phyloP scores from a whole-genome alignment of 2,888 invertebrate genomes.

The Glomeris marginata region DNA sequence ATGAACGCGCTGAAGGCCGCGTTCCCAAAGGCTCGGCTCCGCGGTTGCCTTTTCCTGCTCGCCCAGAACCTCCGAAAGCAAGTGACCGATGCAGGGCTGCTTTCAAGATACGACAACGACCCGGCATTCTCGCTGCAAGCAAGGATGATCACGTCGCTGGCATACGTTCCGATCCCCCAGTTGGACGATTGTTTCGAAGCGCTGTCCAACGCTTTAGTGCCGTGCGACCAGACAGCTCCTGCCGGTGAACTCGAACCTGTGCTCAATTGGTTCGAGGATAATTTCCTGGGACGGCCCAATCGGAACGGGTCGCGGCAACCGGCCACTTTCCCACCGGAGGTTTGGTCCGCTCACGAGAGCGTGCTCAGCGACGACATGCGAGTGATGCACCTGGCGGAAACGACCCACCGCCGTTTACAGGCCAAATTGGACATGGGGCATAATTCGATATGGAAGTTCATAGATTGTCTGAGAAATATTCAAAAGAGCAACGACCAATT shows the following conservation, averaged over 20 bases:
- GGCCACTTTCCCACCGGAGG: constrained; percentile 2
- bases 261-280: constrained; percentile 12
- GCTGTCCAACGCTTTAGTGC: not conserved
- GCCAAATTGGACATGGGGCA: constrained; percentile 9
- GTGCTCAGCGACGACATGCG: constrained; percentile 1
- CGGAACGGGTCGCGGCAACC: not conserved
- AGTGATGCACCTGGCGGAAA: constrained; percentile 11
- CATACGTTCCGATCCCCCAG: not conserved
- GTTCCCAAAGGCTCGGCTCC: not conserved
- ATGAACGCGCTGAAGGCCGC: not conserved
- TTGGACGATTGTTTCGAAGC: constrained; percentile 5
- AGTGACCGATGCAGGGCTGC: not conserved
- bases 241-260: constrained; percentile 5
- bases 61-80: constrained; percentile 1
- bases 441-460: constrained; percentile 9
- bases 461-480: constrained; percentile 6
- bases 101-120: constrained; percentile 2
- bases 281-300: constrained; percentile 8
- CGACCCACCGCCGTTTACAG: constrained; percentile 9
- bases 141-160: constrained; percentile 9
- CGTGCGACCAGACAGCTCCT: not conserved
- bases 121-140: constrained; percentile 6
- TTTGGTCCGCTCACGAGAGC: constrained; percentile 8
- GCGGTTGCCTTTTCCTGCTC: constrained; percentile 7
- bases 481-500: constrained; percentile 7